phyloP scores from a whole-genome alignment of 2,888 invertebrate genomes.

The Asteroscopus sphinx region DNA sequence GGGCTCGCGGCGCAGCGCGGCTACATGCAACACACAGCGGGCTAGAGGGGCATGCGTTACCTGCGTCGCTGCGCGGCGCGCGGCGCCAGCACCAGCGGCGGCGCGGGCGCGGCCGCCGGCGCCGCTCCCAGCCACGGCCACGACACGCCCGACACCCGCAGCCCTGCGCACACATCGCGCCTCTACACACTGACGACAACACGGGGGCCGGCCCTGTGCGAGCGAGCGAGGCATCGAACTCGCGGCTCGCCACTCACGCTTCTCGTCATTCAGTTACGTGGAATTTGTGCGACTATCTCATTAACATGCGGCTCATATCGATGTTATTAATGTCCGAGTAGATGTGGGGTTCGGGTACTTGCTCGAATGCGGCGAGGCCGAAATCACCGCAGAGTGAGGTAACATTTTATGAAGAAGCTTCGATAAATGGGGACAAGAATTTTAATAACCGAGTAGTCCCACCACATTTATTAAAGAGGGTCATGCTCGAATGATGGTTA shows the following conservation, averaged over 20 bases:
- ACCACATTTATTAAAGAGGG: conserved; percentile 80
- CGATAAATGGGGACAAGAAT: conserved; percentile 58
- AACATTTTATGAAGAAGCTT: conserved; percentile 22
- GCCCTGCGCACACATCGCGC: conserved; percentile 91
- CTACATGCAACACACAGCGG: conserved; percentile 84
- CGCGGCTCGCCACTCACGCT: not conserved
- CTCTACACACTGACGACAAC: conserved; percentile 34
- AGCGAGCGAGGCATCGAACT: conserved; percentile 5
- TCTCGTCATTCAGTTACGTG: not conserved
- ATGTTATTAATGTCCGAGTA: conserved; percentile 3
- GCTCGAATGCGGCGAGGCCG: conserved; percentile 5
- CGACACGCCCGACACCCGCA: conserved; percentile 93
- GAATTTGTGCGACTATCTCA: not conserved
- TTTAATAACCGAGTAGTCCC: conserved; percentile 82
- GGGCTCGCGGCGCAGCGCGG: conserved; percentile 93
- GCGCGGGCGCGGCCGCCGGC: conserved; percentile 90
- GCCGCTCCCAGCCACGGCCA: conserved; percentile 94
- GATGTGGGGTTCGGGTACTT: not conserved
- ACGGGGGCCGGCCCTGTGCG: not conserved
- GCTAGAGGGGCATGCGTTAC: conserved; percentile 84
- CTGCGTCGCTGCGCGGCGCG: conserved; percentile 94
- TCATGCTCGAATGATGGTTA: conserved; percentile 88
- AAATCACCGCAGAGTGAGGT: conserved; percentile 25
- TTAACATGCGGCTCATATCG: not conserved
- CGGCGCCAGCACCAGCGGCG: conserved; percentile 93